A percentile compares a stretch with the other conserved stretches of the same genome.
phyloP scores from a whole-genome alignment of 2,797 vertebrate genomes.

The Epinephelus coioides region DNA sequence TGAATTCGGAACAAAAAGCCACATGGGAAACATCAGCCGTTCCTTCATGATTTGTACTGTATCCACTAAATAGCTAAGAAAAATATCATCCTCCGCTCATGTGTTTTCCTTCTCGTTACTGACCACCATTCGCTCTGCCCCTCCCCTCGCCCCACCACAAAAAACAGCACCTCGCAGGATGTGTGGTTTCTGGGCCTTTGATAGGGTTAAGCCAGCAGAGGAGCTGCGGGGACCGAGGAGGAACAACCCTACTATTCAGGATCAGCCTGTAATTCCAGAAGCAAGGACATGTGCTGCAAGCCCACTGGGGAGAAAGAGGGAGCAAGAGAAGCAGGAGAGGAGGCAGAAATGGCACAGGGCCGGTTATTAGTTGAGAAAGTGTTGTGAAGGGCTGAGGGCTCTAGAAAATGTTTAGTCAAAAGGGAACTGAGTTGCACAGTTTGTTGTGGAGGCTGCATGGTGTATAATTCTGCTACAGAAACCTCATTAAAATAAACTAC shows the following conservation, averaged over 20 bases:
- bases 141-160: slow-evolving; percentile 47
- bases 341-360: background rate
- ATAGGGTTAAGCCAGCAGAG: slow-evolving; percentile 69
- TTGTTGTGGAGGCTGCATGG: background rate
- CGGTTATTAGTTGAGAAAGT: slow-evolving; percentile 20
- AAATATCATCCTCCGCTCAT: slow-evolving; percentile 48
- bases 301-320: slow-evolving; percentile 37
- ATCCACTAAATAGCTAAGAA: slow-evolving; percentile 49
- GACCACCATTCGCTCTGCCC: slow-evolving; percentile 34
- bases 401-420: background rate
- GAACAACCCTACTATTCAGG: slow-evolving; percentile 80
- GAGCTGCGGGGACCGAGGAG: slow-evolving; percentile 62
- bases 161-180: slow-evolving; percentile 73
- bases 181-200: slow-evolving; percentile 76
- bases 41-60: slow-evolving; percentile 51
- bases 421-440: background rate
- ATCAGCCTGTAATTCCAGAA: slow-evolving; percentile 73
- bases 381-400: background rate
- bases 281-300: slow-evolving; percentile 60
- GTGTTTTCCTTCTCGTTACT: slow-evolving; percentile 57
- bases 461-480: background rate
- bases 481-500: background rate
- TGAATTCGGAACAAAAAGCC: slow-evolving; percentile 41
- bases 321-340: slow-evolving; percentile 8
- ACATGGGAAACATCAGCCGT: slow-evolving; percentile 64